Percentiles rank a stretch among this genome's conserved stretches.
phyloP scores from a whole-genome alignment of 2,888 invertebrate genomes.

The Pseudanteris insignis region DNA sequence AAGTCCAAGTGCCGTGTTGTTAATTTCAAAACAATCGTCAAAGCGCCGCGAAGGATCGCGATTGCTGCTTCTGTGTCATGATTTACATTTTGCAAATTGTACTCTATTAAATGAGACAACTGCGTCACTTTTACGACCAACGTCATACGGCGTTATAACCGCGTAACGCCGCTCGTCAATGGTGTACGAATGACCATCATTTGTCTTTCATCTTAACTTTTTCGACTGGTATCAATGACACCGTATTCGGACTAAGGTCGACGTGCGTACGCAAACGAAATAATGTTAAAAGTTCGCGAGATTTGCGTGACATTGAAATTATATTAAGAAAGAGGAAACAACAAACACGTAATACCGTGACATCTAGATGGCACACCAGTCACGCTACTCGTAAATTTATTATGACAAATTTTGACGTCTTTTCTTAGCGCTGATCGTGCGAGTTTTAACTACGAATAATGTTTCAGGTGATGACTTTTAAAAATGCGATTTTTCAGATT shows the following conservation, averaged over 20 bases:
- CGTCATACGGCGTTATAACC: conserved; percentile 2
- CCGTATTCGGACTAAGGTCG: too few relatives aligned
- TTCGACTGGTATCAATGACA: too few relatives aligned
- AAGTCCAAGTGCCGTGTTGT: too few relatives aligned
- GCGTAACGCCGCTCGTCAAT: conserved; percentile 4
- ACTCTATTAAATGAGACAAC: conserved; percentile 17
- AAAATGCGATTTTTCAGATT: too few relatives aligned
- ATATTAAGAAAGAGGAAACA: conserved; percentile 10
- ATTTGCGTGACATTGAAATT: not conserved
- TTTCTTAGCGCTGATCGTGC: conserved; percentile 22
- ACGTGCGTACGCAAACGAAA: too few relatives aligned
- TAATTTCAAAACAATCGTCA: too few relatives aligned
- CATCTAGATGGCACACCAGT: conserved; percentile 14
- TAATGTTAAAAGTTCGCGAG: not conserved
- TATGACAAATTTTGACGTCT: conserved; percentile 24
- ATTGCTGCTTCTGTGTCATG: conserved; percentile 1
- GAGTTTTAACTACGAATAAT: conserved; percentile 11
- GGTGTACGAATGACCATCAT: not conserved
- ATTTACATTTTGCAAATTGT: conserved; percentile 21
- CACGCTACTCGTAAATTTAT: conserved; percentile 25
- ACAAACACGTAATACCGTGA: conserved; percentile 12
- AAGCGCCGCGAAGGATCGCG: too few relatives aligned
- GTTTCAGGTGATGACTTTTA: too few relatives aligned
- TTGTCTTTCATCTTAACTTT: too few relatives aligned
- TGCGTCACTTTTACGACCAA: conserved; percentile 18